These are phyloP conservation scores for Euphonia xanthogaster DNA, from an alignment of 2,797 vertebrate species.

Conservation along the genomic window DNA sequence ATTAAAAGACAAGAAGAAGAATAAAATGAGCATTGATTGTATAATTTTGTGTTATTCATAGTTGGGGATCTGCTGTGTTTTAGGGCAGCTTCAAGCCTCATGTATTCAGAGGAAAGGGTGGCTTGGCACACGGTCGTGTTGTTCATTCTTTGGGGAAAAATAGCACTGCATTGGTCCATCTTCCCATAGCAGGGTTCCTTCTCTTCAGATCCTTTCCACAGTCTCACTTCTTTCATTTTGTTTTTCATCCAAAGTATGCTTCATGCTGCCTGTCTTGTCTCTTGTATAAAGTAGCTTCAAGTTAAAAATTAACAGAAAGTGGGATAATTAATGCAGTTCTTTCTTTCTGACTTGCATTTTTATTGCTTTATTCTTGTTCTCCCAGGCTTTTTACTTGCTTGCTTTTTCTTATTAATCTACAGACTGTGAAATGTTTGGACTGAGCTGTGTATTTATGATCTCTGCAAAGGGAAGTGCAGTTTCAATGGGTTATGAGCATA, in stretches of 20 bases:
- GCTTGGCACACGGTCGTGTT: neutral
- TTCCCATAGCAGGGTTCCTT: neutral
- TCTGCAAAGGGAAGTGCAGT: neutral
- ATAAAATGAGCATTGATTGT: neutral
- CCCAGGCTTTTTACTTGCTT: neutral
- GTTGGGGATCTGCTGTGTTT: neutral
- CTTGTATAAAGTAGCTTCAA: neutral
- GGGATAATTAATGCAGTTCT: neutral
- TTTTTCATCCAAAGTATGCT: neutral
- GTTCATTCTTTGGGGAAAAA: neutral
- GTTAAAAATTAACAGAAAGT: neutral
- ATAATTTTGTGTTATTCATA: neutral
- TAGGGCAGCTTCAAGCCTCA: neutral
- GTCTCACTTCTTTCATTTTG: neutral
- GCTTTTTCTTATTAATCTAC: neutral
- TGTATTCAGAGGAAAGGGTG: neutral
- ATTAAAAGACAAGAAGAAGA: neutral
- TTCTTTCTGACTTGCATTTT: neutral
- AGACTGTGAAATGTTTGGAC: neutral
- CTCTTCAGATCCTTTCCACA: neutral
- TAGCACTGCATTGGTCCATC: neutral
- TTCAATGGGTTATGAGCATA: neutral
- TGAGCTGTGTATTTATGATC: neutral
- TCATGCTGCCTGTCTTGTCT: neutral
- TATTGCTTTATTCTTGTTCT: neutral